These are phyloP conservation scores for Wiebesia pumilae DNA, from an alignment of 1,140 invertebrate species.

Conservation along the genomic window DNA sequence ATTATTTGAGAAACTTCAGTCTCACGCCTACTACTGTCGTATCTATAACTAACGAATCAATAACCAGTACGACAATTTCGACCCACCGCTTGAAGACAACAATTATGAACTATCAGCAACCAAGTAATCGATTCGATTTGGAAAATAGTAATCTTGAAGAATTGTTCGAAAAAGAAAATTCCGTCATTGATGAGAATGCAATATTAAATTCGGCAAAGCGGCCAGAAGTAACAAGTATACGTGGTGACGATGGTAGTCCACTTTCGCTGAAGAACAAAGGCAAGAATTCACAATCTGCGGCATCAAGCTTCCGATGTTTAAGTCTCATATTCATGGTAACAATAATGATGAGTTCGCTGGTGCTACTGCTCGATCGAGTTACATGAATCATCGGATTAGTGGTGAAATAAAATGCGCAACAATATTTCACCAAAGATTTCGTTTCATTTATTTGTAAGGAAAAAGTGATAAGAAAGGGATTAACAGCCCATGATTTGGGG, in stretches of 20 bases:
- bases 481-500: not conserved
- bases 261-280: slow-evolving; percentile 67
- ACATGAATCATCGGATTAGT: slow-evolving; percentile 63
- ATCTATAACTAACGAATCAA: slow-evolving; percentile 83
- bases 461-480: not conserved
- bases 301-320: not conserved
- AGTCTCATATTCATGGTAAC: not conserved
- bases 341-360: not conserved
- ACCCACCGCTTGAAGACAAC: slow-evolving; percentile 61
- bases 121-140: slow-evolving; percentile 49
- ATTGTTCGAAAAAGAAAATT: slow-evolving; percentile 48
- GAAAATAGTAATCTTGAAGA: slow-evolving; percentile 48
- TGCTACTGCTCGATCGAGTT: slow-evolving; percentile 58
- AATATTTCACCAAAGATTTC: slow-evolving; percentile 9
- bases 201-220: slow-evolving; percentile 57
- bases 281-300: slow-evolving; percentile 50
- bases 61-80: slow-evolving; percentile 78
- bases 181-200: not conserved
- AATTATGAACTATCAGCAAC: slow-evolving; percentile 52
- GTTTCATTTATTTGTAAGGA: not conserved
- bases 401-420: not conserved
- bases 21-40: slow-evolving; percentile 85
- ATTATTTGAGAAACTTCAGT: slow-evolving; percentile 83
- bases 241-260: slow-evolving; percentile 66
- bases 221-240: slow-evolving; percentile 62